phyloP scores from a whole-genome alignment of 2,113 vertebrate species.

The Osmerus mordax region DNA sequence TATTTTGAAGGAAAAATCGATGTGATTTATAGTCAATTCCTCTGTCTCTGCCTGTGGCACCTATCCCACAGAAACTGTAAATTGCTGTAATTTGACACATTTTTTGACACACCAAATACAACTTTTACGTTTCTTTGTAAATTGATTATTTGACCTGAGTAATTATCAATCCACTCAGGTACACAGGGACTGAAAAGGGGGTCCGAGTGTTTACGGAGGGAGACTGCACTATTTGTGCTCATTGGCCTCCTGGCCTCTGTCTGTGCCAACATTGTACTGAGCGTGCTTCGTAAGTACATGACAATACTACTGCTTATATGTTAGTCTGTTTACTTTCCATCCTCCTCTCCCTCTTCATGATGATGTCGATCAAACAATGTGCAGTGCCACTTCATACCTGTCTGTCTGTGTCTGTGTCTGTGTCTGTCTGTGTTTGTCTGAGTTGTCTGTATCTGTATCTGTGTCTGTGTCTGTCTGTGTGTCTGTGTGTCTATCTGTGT shows the following conservation, averaged over 20 bases:
- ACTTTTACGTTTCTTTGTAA: no score
- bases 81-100: no score
- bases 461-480: conserved; percentile 4
- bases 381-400: conserved; percentile 10
- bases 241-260: conserved; percentile 60
- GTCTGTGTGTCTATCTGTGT: not conserved
- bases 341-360: not conserved
- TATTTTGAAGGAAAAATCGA: conserved; percentile 13
- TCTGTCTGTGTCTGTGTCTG: conserved; percentile 15
- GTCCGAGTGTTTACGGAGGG: conserved; percentile 50
- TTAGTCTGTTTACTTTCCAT: not conserved
- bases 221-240: conserved; percentile 43
- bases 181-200: conserved; percentile 43
- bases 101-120: not conserved
- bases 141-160: conserved; percentile 10
- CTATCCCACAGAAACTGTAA: not conserved
- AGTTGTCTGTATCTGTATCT: not conserved
- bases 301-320: not conserved
- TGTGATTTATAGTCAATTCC: conserved; percentile 17
- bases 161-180: conserved; percentile 53
- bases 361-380: not conserved
- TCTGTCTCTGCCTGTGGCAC: not conserved
- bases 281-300: conserved; percentile 48
- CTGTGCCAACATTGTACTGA: conserved; percentile 47
- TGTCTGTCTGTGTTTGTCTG: not conserved